Conservation (phyloP, 2,797 vertebrate genomes). For the Sebastes minor region DNA sequence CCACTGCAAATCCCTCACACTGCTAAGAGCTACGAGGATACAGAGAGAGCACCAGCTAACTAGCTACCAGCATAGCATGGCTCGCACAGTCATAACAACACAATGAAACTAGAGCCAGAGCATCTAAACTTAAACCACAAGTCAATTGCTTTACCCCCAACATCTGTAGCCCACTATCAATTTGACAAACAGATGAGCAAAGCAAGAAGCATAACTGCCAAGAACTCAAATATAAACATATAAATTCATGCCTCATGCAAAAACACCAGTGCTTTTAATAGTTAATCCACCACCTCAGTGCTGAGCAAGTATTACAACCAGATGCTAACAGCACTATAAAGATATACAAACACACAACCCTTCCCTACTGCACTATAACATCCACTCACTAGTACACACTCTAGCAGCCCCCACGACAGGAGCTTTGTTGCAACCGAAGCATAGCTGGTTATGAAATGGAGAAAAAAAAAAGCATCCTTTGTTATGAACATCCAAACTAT, state of each 20-base stretch:
- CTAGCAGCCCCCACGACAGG: constrained; percentile 19
- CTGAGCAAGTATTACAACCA: constrained; percentile 29
- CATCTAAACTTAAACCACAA: constrained; percentile 6
- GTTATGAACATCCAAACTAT: constrained; percentile 33
- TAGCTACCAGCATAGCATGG: background rate
- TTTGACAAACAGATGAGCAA: constrained; percentile 18
- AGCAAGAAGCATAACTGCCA: background rate
- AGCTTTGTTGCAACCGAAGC: constrained; percentile 55
- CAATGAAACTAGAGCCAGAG: constrained; percentile 11
- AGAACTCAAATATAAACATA: constrained; percentile 40
- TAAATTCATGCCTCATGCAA: constrained; percentile 61
- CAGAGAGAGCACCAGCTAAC: constrained; percentile 12
- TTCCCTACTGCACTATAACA: constrained; percentile 22
- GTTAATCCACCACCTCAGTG: constrained; percentile 31
- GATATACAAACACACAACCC: constrained; percentile 23
- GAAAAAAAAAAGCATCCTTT: constrained; percentile 15
- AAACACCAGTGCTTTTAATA: constrained; percentile 56
- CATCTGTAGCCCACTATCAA: background rate
- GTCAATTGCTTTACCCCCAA: background rate
- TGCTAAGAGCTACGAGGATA: constrained; percentile 33
- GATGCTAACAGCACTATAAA: constrained; percentile 36
- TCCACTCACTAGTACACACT: constrained; percentile 23
- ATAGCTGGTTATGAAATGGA: constrained; percentile 39
- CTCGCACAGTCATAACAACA: constrained; percentile 12
- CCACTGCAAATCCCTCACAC: constrained; percentile 52